phyloP scores from a whole-genome alignment of 2,797 vertebrate species.

The Numenius phaeopus region DNA sequence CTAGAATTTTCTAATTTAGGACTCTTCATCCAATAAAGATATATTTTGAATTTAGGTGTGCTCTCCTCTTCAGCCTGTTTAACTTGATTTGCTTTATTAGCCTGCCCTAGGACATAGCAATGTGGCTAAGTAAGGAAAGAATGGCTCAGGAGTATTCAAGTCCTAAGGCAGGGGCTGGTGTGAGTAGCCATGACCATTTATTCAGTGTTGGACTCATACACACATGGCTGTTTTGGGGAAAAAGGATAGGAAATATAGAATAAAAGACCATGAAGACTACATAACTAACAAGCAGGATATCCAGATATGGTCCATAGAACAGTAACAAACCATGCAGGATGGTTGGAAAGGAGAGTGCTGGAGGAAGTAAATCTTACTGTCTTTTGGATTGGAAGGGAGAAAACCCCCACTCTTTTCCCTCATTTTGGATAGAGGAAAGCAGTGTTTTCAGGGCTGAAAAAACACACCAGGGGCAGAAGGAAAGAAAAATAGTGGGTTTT shows the following conservation, averaged over 20 bases:
- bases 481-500: accelerated
- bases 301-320: neutral
- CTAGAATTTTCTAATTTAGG: neutral
- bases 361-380: neutral
- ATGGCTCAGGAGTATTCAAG: neutral
- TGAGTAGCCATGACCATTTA: neutral
- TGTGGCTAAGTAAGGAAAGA: neutral
- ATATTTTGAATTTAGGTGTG: neutral
- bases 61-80: neutral
- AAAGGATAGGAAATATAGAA: neutral
- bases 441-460: neutral
- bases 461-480: accelerated
- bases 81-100: neutral
- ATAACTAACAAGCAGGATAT: neutral
- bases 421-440: neutral
- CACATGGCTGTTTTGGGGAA: neutral
- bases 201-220: neutral
- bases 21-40: neutral
- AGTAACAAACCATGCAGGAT: neutral
- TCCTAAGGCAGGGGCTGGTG: accelerated
- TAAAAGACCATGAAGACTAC: neutral
- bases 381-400: neutral
- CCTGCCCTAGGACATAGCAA: neutral
- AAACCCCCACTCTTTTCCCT: neutral
- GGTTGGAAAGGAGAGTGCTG: neutral